These are phyloP conservation scores for Drosophila paranaensis DNA, from an alignment of 2,888 invertebrate species.

Conservation along the genomic window DNA sequence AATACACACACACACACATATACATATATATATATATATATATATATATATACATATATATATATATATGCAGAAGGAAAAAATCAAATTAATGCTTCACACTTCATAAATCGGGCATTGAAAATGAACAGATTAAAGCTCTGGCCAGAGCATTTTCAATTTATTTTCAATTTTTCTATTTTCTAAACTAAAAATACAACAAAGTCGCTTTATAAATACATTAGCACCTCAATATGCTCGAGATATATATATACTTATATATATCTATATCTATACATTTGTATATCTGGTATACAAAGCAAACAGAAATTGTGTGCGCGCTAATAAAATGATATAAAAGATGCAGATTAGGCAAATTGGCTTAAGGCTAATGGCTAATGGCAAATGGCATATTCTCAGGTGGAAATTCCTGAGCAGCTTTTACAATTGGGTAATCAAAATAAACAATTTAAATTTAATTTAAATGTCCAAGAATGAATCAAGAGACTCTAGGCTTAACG, in stretches of 20 bases:
- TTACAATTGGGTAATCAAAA: constrained; percentile 29
- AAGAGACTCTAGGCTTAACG: too few species aligned
- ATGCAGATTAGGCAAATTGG: constrained; percentile 29
- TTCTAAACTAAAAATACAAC: constrained; percentile 65
- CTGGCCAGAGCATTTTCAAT: constrained; percentile 34
- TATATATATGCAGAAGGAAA: constrained; percentile 33
- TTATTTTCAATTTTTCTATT: constrained; percentile 28
- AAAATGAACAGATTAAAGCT: constrained; percentile 76
- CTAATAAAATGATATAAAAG: constrained; percentile 44
- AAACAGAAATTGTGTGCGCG: constrained; percentile 9
- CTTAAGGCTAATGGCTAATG: constrained; percentile 17
- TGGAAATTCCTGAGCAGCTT: constrained; percentile 10
- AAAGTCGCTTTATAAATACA: constrained; percentile 78
- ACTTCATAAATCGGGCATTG: constrained; percentile 75
- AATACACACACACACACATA: not conserved
- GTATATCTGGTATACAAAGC: not conserved
- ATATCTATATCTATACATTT: not conserved
- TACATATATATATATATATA: too few species aligned
- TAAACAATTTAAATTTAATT: constrained; percentile 44
- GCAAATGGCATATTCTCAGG: constrained; percentile 29
- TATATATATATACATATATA: too few species aligned
- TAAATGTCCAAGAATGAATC: constrained; percentile 23
- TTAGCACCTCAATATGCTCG: constrained; percentile 69
- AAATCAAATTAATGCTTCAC: constrained; percentile 75
- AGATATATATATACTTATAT: constrained; percentile 13